phyloP scores from a whole-genome alignment of 2,888 invertebrate genomes.

The Strigamia crassipes region DNA sequence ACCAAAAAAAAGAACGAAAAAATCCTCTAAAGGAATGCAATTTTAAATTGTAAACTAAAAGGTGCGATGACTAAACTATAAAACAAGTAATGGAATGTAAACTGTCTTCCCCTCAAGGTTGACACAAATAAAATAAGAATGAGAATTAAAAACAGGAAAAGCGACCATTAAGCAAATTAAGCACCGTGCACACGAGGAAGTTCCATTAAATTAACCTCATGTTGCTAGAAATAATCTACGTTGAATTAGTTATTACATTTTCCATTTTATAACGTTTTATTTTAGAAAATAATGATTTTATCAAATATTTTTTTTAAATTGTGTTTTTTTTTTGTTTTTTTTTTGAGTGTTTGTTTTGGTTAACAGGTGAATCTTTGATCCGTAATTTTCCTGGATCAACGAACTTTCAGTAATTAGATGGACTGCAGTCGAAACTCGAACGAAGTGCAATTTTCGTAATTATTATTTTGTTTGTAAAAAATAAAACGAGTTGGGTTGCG shows the following conservation, averaged over 20 bases:
- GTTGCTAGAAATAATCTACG: neutral
- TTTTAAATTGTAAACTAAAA: neutral
- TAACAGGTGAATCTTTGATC: conserved; percentile 36
- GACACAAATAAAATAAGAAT: conserved; percentile 13
- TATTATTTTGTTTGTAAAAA: neutral
- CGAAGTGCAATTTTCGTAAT: neutral
- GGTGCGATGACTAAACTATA: neutral
- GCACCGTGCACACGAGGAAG: conserved; percentile 14
- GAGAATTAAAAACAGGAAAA: conserved; percentile 35
- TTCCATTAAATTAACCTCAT: neutral
- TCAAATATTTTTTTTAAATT: neutral
- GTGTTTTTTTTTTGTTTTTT: neutral
- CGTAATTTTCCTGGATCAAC: conserved; percentile 27
- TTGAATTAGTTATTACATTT: neutral
- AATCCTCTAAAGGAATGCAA: neutral
- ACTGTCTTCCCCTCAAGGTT: neutral
- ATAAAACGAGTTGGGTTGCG: neutral
- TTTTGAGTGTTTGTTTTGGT: neutral
- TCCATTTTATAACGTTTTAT: no score
- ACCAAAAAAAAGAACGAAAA: neutral
- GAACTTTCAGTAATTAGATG: neutral
- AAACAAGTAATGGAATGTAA: neutral
- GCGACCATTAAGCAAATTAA: neutral
- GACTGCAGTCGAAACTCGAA: neutral
- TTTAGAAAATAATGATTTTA: no score